Evolutionary conservation across 64 coral and sea anemone genomes (phyloP).

Genomic region (Catalaphyllia jardinei): DNA sequence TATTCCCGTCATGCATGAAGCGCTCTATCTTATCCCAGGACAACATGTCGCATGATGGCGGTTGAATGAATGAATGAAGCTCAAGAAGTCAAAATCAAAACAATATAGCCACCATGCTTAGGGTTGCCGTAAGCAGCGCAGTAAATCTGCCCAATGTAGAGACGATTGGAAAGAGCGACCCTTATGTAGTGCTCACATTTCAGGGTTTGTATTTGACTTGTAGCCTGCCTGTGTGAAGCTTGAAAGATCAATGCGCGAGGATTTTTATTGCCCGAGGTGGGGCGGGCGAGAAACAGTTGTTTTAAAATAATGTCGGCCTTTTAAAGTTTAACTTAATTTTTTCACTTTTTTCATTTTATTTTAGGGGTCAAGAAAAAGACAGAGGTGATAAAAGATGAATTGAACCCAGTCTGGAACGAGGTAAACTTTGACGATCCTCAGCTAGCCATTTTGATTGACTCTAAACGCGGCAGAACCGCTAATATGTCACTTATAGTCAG

Average conservation of each 20-base stretch:
- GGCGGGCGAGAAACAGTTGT: neutral
- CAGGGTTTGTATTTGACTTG: constrained; percentile 68
- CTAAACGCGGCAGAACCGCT: neutral
- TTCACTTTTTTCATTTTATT: constrained; percentile 12
- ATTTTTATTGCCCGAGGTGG: neutral
- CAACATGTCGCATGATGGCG: constrained; percentile 23
- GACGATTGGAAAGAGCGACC: constrained; percentile 96
- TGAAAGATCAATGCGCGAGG: neutral
- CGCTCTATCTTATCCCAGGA: neutral
- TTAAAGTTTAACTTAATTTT: neutral
- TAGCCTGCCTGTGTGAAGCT: neutral
- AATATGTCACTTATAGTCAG: constrained; percentile 14
- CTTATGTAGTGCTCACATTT: constrained; percentile 84
- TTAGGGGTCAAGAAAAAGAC: constrained; percentile 97
- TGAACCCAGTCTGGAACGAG: constrained; percentile 97
- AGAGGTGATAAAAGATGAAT: constrained; percentile 95
- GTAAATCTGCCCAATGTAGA: constrained; percentile 92
- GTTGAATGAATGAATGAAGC: constrained; percentile 24
- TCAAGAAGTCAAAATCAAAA: constrained; percentile 34
- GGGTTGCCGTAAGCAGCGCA: constrained; percentile 83
- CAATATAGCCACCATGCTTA: constrained; percentile 60
- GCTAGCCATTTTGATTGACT: neutral
- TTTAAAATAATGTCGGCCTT: neutral
- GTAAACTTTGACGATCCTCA: neutral
- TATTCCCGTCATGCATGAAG: constrained; percentile 6